Evolutionary conservation across 2,113 vertebrate species (phyloP).

Genomic region (Pseudopipra pipra): DNA sequence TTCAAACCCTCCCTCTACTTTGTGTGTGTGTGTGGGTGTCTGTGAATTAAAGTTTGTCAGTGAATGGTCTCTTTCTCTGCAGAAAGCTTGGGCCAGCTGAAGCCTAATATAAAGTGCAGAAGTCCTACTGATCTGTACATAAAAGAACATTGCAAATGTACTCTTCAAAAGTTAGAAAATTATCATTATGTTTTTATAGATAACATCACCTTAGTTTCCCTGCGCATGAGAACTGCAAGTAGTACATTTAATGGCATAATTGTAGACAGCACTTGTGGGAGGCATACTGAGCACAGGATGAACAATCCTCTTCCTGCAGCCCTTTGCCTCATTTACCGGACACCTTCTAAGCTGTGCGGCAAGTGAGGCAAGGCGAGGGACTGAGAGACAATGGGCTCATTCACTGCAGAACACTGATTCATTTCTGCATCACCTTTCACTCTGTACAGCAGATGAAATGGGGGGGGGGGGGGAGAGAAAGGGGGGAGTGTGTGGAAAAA

Average conservation of each 20-base stretch:
- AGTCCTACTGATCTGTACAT: neutral
- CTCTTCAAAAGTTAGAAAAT: neutral
- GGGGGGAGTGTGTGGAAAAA: neutral
- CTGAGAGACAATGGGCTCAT: constrained; percentile 44
- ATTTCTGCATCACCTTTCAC: constrained; percentile 54
- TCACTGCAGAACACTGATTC: constrained; percentile 50
- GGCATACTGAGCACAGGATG: constrained; percentile 24
- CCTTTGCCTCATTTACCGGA: constrained; percentile 44
- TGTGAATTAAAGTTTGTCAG: neutral
- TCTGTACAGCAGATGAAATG: neutral
- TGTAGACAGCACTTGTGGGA: neutral
- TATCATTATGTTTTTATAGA: neutral
- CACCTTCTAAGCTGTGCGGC: neutral
- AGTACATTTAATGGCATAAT: neutral
- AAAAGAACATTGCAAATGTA: neutral
- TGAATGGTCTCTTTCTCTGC: neutral
- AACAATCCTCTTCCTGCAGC: constrained; percentile 37
- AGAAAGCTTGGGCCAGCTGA: neutral
- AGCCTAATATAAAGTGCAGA: neutral
- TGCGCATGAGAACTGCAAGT: neutral
- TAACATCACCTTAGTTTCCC: neutral
- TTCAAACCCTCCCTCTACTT: neutral
- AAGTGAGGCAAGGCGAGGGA: neutral
- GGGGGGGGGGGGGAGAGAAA: no score
- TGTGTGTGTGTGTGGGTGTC: neutral